Evolutionary conservation across 2,113 vertebrate genomes (phyloP).

Genomic region (Dascyllus trimaculatus): DNA sequence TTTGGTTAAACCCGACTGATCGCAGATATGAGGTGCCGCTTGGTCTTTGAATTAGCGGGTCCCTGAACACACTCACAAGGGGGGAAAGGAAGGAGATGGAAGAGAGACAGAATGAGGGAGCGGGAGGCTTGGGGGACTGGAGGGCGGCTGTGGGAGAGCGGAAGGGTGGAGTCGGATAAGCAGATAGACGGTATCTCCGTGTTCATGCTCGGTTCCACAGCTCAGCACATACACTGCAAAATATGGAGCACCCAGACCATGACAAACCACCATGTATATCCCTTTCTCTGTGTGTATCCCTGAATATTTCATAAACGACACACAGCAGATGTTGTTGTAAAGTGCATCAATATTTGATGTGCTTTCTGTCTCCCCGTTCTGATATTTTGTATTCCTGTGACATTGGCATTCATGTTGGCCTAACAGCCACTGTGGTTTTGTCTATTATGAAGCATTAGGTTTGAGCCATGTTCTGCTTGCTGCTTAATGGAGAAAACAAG

Average conservation of each 20-base stretch:
- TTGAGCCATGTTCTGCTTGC: constrained; percentile 35
- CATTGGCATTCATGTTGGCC: constrained; percentile 47
- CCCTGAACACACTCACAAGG: constrained; percentile 17
- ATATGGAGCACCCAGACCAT: constrained; percentile 53
- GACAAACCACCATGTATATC: constrained; percentile 54
- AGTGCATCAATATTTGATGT: constrained; percentile 76
- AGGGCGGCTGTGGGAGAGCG: neutral
- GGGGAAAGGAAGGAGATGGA: neutral
- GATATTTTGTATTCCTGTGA: constrained; percentile 69
- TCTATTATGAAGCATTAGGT: constrained; percentile 57
- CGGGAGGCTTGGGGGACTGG: neutral
- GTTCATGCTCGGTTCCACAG: constrained; percentile 50
- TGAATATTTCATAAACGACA: constrained; percentile 79
- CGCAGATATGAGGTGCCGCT: constrained; percentile 57
- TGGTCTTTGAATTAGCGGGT: constrained; percentile 75
- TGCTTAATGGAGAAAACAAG: constrained; percentile 65
- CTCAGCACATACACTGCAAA: constrained; percentile 64
- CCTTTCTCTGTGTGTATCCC: constrained; percentile 48
- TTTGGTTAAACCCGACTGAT: constrained; percentile 71
- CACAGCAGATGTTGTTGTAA: constrained; percentile 75
- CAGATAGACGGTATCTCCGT: neutral
- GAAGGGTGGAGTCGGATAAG: neutral
- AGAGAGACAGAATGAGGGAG: neutral
- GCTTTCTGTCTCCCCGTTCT: constrained; percentile 60
- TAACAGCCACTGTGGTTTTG: constrained; percentile 49